phyloP scores from a whole-genome alignment of 2,113 vertebrate species.

The Indicator indicator region DNA sequence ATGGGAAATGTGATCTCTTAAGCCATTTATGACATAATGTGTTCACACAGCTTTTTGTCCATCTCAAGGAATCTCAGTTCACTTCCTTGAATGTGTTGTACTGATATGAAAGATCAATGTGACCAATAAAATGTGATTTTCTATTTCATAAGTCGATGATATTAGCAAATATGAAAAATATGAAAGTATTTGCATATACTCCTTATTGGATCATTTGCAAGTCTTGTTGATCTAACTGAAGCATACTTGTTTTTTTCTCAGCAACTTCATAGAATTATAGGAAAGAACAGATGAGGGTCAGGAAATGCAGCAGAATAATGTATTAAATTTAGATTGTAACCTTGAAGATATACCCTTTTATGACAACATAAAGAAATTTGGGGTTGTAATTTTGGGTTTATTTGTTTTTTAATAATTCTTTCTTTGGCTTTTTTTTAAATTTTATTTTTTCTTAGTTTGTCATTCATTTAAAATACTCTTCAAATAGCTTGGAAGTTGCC shows the following conservation, averaged over 20 bases:
- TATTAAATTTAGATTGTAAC: neutral
- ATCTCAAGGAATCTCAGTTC: neutral
- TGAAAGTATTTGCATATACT: neutral
- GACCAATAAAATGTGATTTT: neutral
- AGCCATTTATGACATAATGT: neutral
- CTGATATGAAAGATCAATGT: neutral
- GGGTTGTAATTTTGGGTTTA: neutral
- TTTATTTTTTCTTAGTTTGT: neutral
- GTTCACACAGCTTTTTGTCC: neutral
- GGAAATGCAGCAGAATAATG: neutral
- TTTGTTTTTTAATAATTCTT: neutral
- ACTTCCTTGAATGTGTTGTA: neutral
- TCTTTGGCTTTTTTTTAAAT: neutral
- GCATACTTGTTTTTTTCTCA: neutral
- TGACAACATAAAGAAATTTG: neutral
- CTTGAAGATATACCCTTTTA: neutral
- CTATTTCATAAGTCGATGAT: neutral
- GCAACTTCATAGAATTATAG: neutral
- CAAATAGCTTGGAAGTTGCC: neutral
- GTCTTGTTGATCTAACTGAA: neutral
- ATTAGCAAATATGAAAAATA: neutral
- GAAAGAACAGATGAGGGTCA: neutral
- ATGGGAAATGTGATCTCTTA: neutral
- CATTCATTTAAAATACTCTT: neutral
- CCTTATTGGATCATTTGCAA: neutral